Conservation (phyloP, 2,797 vertebrate species). For the Clarias pachynema region DNA sequence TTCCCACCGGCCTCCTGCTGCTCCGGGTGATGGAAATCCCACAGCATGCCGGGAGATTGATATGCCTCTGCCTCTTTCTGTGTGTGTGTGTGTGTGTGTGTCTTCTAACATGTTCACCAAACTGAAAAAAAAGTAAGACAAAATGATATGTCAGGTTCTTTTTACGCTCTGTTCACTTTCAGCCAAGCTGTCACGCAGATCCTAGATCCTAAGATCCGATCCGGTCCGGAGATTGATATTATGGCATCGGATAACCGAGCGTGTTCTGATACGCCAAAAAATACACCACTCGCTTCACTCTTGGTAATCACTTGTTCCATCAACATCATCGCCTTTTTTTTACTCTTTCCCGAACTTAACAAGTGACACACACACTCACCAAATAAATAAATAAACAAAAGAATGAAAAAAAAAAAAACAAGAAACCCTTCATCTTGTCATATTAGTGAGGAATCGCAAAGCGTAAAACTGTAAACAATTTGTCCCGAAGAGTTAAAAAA, state of each 20-base stretch:
- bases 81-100: not conserved
- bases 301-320: not conserved
- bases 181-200: not conserved
- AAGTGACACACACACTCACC: too few relatives aligned
- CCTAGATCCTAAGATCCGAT: not conserved
- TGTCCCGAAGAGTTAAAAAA: not conserved
- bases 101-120: not conserved
- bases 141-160: not conserved
- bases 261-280: not conserved
- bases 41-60: not conserved
- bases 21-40: not conserved
- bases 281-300: not conserved
- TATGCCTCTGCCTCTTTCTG: not conserved
- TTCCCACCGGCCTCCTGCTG: not conserved
- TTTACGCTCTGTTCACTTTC: not conserved
- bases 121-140: not conserved
- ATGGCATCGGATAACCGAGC: not conserved
- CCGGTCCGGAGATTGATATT: not conserved
- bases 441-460: not conserved
- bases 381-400: too few relatives aligned
- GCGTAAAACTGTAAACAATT: not conserved
- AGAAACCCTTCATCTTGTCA: not conserved
- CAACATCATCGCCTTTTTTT: not conserved
- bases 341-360: not conserved
- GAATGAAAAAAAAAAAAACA: too few relatives aligned